Evolutionary conservation across 2,113 vertebrate species (phyloP), one percentile per base, ranked within the genome.

Genomic region (Ornithorhynchus anatinus): DNA sequence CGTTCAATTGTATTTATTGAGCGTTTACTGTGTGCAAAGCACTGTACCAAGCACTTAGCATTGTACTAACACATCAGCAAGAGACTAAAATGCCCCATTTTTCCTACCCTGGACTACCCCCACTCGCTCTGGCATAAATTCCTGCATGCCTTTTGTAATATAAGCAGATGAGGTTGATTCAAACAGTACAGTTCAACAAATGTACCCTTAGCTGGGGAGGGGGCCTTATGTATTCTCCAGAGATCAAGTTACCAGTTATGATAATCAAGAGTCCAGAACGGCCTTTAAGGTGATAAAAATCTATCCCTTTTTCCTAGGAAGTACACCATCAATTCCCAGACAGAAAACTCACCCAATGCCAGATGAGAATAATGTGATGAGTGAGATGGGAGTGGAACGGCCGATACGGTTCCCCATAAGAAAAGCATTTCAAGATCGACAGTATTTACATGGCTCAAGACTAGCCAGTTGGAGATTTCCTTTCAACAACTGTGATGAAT

Each of bases 81-180:
- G 58, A 70, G 38, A 44, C 37, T 44, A 35, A 72, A 67, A 64
- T 10, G 17, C 27, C 53, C 58, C 48, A 14, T 50, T 72, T 72
- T 57, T 54, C 73, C 42, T 69, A 56, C 37, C 35, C 65, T 69
- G n/a, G 47, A 23, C 52, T 56, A 38, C 35, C 36, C n/a, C 38
- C 62, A 15, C 19, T 74, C 37, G 71, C 47, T 59, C 39, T 64
- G 33, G 53, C 65, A 68, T 53, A 72, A 69, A 62, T 27, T 50
- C 52, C 38, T 36, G 35, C 33, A 62, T 40, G 38, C 39, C 68
- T 67, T 78, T 10, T 48, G 45, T 48, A 48, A 48, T 27, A 69
- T 54, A 68, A 72, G 47, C 65, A 77, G 37, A 53, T 4, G 22
- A 65, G 43, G 31, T 51, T 51, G 69, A 62, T 33, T 25, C 13